Evolutionary conservation across 2,113 vertebrate genomes (phyloP), one percentile per base, ranked within the genome.

Genomic region (Oryzias woworae): DNA sequence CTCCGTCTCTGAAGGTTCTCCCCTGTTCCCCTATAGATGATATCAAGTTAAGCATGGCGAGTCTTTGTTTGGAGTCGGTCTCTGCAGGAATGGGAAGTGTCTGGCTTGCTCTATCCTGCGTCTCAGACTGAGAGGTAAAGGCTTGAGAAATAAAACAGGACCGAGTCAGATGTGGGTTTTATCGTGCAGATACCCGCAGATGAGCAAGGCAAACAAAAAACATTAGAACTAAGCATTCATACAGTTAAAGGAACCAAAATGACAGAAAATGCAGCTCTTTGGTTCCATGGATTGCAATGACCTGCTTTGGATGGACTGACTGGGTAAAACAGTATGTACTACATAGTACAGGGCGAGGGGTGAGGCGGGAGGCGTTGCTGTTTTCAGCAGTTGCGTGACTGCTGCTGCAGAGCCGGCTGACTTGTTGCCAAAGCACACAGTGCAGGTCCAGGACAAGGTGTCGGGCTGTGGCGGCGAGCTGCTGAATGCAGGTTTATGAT

Each of bases 81-180:
- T 56, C 69, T 67, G 26, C 41, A 66, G 84, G 84, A 85, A 87
- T 84, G 81, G 61, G 20, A 79, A 69, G 67, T 8, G 73, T 81
- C 71, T 78, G 77, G 65, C 58, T 49, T n/a, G 42, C 61, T 74
- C 62, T 67, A 24, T 44, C 14, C 18, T 12, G 4, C 53, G 52
- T 49, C 20, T 10, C 49, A 7, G 52, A 26, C 47, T 56, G 45
- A 18, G 59, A 56, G 36, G 70, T 69, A 71, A 73, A 76, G 58
- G 50, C 18, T 42, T 3, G 14, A 36, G 45, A 69, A 66, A 79
- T 61, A 31, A 54, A 78, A 54, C 47, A 20, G 58, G 68, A 67
- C 22, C 14, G 51, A 77, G 53, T 47, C 61, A 54, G 59, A 87
- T 89, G 77, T 52, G 84, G 87, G 81, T 53, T 75, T 87, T 87